Conservation (phyloP, 2,797 vertebrate species). For the Balearica regulorum region DNA sequence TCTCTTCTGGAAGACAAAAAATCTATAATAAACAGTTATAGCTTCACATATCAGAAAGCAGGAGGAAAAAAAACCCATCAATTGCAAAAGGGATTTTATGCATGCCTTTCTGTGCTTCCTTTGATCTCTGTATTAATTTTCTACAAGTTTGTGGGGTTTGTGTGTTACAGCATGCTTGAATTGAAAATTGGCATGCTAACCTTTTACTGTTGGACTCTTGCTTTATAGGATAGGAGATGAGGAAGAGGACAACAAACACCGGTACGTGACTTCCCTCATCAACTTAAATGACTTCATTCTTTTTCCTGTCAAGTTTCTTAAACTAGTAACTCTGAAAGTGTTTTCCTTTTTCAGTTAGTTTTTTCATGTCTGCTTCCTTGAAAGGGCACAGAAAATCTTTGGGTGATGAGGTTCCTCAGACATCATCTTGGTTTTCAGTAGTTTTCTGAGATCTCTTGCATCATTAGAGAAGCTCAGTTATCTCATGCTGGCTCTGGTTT, state of each 20-base stretch:
- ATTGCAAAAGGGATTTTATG: slow-evolving; percentile 40
- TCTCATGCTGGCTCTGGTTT: background rate
- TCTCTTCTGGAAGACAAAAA: slow-evolving; percentile 34
- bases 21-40: background rate
- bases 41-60: slow-evolving; percentile 1
- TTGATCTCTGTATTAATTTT: slow-evolving; percentile 31
- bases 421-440: background rate
- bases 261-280: slow-evolving; percentile 55
- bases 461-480: background rate
- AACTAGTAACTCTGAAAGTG: background rate
- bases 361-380: background rate
- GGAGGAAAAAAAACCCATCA: background rate
- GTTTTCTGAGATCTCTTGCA: background rate
- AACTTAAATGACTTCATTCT: background rate
- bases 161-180: slow-evolving; percentile 42
- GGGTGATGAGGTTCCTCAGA: background rate
- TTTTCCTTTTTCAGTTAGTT: background rate
- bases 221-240: slow-evolving; percentile 69
- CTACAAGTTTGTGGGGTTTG: background rate
- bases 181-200: slow-evolving; percentile 42
- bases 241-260: slow-evolving; percentile 67
- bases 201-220: slow-evolving; percentile 61
- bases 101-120: slow-evolving; percentile 48
- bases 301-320: background rate
- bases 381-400: background rate